Evolutionary conservation across 2,797 vertebrate genomes (phyloP).

Genomic region (Hoplostethus mediterraneus): DNA sequence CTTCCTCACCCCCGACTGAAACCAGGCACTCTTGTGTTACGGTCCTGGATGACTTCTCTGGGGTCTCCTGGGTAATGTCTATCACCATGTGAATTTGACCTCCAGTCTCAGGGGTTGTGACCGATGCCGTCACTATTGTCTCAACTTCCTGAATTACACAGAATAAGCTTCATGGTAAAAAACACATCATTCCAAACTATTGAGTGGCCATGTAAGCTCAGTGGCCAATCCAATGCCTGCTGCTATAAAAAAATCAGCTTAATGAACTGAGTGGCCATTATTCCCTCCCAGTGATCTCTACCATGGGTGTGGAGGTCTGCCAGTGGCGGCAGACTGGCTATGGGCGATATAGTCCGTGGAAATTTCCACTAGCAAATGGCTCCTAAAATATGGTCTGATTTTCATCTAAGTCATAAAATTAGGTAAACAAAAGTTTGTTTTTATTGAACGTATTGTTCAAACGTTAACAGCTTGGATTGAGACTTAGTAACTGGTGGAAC

Average conservation of each 20-base stretch:
- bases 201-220: neutral
- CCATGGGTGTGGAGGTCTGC: neutral
- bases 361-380: conserved; percentile 67
- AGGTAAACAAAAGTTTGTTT: too few relatives aligned
- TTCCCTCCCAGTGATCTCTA: conserved; percentile 23
- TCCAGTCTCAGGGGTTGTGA: conserved; percentile 52
- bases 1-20: conserved; percentile 52
- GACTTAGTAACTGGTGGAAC: too few relatives aligned
- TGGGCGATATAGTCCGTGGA: conserved; percentile 55
- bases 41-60: conserved; percentile 38
- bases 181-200: neutral
- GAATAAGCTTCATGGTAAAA: neutral
- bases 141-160: conserved; percentile 57
- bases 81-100: conserved; percentile 58
- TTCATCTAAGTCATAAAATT: too few relatives aligned
- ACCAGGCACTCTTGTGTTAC: conserved; percentile 53
- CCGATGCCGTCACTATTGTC: conserved; percentile 52
- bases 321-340: conserved; percentile 30
- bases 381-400: too few relatives aligned
- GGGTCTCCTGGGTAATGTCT: conserved; percentile 56
- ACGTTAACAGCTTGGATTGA: too few relatives aligned
- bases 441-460: too few relatives aligned
- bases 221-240: conserved; percentile 9
- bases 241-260: conserved; percentile 7
- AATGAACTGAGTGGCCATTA: neutral